Evolutionary conservation across 30 jellyfish, hydroid and myxozoan genomes (phyloP), one percentile per base, ranked within the genome.

Genomic region (Sanderia malayensis): DNA sequence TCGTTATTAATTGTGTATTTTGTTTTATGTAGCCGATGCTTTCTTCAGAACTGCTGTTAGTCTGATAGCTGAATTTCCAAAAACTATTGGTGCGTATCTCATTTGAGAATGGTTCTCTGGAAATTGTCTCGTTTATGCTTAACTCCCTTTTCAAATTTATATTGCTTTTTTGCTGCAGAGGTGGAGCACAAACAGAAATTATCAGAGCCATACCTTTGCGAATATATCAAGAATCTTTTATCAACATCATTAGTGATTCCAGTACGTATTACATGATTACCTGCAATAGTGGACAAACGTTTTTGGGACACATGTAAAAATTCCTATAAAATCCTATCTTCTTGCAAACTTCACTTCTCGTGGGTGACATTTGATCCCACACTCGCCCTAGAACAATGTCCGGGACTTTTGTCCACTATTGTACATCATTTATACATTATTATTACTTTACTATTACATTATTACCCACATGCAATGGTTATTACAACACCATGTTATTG

Each of bases 21-120:
- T 45, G 17, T 3, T 21, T 1, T 17, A 29, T 67, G 33, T 47
- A 90, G 98, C 96, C 31, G 98, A 92, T 80, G 92, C 86, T 2
- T 85, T 85, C 41, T 84, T 84, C 59, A 84, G 96, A 33, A 96
- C 98, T 44, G 98, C 98, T 9, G 88, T 92, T 61, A 73, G 70
- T 53, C 77, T 92, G 58, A 57, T 92, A 1, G 52, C 95, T 10
- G 96, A 92, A 20, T 93, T 85, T 26, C 98, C 98, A 13, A 67
- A 82, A 49, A 84, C 95, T 18, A 92, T 92, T 3, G 98, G 98
- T 90, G 41, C 23, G 75, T 52, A 13, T 37, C n/a, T n/a, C n/a
- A n/a, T 37, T 37, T 37, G 13, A 37, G 52, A 37, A 4, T 37
- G 52, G 13, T 37, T 37, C 13, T 6, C 13, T 37, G 6, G 6